phyloP scores from a whole-genome alignment of 2,888 invertebrate species.

The Rhingia campestris region DNA sequence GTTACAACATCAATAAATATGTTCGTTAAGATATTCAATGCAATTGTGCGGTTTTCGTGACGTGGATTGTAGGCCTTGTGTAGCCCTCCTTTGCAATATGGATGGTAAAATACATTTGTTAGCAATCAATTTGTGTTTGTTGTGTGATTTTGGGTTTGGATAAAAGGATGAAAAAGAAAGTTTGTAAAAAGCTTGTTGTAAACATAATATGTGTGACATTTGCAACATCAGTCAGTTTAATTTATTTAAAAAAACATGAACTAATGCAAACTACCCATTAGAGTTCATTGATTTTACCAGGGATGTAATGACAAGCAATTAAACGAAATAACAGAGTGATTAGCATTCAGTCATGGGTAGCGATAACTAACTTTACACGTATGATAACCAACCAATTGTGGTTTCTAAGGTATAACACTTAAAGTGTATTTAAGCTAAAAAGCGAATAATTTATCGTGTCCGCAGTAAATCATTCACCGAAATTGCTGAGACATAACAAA shows the following conservation, averaged over 20 bases:
- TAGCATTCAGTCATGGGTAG: neutral
- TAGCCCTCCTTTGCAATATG: neutral
- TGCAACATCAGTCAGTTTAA: neutral
- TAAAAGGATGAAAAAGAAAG: neutral
- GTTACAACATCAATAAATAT: conserved; percentile 61
- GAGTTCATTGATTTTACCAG: neutral
- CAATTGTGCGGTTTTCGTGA: conserved; percentile 46
- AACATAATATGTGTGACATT: neutral
- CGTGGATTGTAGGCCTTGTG: conserved; percentile 21
- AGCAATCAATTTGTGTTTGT: neutral
- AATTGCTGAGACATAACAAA: conserved; percentile 28
- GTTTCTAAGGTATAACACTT: neutral
- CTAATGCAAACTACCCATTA: neutral
- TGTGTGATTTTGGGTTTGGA: neutral
- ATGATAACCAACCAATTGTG: neutral
- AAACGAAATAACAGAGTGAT: neutral
- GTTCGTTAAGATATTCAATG: conserved; percentile 19
- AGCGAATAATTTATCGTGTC: conserved; percentile 29
- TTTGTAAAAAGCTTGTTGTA: neutral
- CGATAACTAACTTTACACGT: neutral
- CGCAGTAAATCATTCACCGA: conserved; percentile 19
- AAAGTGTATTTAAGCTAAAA: conserved; percentile 27
- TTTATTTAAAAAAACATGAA: too few relatives aligned
- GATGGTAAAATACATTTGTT: conserved; percentile 5
- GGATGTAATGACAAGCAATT: neutral